Evolutionary conservation across 2,888 invertebrate genomes (phyloP).

Genomic region (Venustoraphidia nigricollis): DNA sequence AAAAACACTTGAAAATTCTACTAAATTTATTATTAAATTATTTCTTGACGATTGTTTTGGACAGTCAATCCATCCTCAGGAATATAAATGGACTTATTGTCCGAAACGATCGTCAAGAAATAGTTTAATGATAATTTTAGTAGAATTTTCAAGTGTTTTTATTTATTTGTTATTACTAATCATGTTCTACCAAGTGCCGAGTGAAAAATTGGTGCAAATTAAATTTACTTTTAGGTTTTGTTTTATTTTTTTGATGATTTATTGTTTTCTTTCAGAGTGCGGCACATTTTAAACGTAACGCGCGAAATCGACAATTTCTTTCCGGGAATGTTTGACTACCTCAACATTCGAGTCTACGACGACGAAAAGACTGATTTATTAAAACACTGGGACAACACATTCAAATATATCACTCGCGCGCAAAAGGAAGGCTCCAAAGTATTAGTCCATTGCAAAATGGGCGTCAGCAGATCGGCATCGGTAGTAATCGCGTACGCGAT

Average conservation of each 20-base stretch:
- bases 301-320: slow-evolving; percentile 99
- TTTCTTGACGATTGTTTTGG: too few relatives aligned
- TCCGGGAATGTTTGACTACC: slow-evolving; percentile 90
- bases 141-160: too few relatives aligned
- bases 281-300: slow-evolving; percentile 94
- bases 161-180: too few relatives aligned
- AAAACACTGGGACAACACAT: slow-evolving; percentile 96
- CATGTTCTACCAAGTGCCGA: too few relatives aligned
- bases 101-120: too few relatives aligned
- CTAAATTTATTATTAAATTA: too few relatives aligned
- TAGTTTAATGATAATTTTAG: too few relatives aligned
- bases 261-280: slow-evolving; percentile 50
- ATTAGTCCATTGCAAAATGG: slow-evolving; percentile 98
- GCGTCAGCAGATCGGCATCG: slow-evolving; percentile 93
- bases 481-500: slow-evolving; percentile 97
- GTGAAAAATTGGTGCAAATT: too few relatives aligned
- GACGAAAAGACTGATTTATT: slow-evolving; percentile 92
- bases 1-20: too few relatives aligned
- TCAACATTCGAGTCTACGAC: slow-evolving; percentile 93
- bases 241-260: not conserved
- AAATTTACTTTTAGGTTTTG: too few relatives aligned
- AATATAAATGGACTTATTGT: too few relatives aligned
- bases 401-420: slow-evolving; percentile 89
- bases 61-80: too few relatives aligned
- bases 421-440: slow-evolving; percentile 83